Evolutionary conservation across 2,797 vertebrate genomes (phyloP), one percentile per base, ranked within the genome.

Genomic region (Epinephelus malabaricus): DNA sequence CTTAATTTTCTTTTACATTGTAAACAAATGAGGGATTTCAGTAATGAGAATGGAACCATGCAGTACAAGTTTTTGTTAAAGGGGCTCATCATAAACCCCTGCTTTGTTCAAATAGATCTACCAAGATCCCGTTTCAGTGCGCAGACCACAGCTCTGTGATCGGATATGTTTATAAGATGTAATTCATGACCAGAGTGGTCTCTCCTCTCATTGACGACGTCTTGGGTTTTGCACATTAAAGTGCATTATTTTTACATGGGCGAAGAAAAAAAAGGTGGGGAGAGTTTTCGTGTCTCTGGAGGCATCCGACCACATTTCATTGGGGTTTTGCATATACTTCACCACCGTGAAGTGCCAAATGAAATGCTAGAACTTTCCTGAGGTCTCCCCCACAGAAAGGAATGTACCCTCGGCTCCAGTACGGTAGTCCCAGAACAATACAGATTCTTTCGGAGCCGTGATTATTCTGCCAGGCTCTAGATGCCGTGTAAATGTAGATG

Each of bases 301-400:
- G 84, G 82, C 73, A 76, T 88, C 80, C 67, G 43, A 92, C 92
- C 91, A 76, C 93, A 91, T 90, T 89, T 92, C 64, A 23, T n/a
- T 78, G 63, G 68, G 40, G 69, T 91, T 90, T 73, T 79, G 82
- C 73, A 76, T 89, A 67, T 60, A 66, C 85, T 90, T 77, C 76
- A 78, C 76, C 82, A 78, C 73, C 51, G 78, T 8, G 47, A 84
- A 78, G 85, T 80, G 89, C 89, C 87, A 89, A 89, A 89, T 91
- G 92, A 92, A 95, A 94, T 67, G 84, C 87, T 91, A 92, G 92
- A 94, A 78, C 82, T 83, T 89, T 86, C 83, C 91, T 91, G 94
- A 94, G 91, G 93, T 95, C 92, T 90, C 89, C 85, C 84, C 89
- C 87, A 82, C 86, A 90, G 86, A 88, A 84, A 89, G 93, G 92